These are phyloP conservation scores for Berghia stephanieae DNA, from an alignment of 1,140 invertebrate species.

Conservation along the genomic window DNA sequence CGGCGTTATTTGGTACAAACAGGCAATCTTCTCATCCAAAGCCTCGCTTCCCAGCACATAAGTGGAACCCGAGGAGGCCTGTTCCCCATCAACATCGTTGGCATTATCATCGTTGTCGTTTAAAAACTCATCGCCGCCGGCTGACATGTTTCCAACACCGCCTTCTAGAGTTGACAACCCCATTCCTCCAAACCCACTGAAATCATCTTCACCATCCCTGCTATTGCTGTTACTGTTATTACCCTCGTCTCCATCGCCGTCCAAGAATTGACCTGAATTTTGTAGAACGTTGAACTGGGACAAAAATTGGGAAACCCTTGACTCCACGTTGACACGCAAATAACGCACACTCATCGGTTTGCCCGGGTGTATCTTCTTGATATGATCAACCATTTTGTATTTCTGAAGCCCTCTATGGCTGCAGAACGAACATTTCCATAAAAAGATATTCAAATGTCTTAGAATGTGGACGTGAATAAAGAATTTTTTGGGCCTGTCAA, in stretches of 20 bases:
- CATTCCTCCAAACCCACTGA: no score
- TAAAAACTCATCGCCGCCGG: no score
- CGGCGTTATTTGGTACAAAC: constrained; percentile 32
- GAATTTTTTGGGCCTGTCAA: constrained; percentile 41
- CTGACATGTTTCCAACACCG: no score
- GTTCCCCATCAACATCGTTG: constrained; percentile 14
- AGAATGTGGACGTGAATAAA: constrained; percentile 45
- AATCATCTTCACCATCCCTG: no score
- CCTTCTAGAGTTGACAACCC: no score
- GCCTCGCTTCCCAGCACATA: constrained; percentile 35
- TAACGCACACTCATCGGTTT: constrained; percentile 33
- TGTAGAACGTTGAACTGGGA: constrained; percentile 5
- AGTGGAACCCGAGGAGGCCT: constrained; percentile 5
- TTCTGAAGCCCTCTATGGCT: constrained; percentile 39
- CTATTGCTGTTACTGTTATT: no score
- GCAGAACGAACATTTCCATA: constrained; percentile 43
- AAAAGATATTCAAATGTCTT: constrained; percentile 40
- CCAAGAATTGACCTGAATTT: no score
- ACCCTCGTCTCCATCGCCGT: no score
- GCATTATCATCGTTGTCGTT: no score
- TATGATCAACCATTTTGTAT: constrained; percentile 44
- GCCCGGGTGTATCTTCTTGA: constrained; percentile 39
- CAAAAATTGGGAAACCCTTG: constrained; percentile 37
- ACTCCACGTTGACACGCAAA: constrained; percentile 38
- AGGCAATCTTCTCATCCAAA: constrained; percentile 38